Evolutionary conservation across 2,888 invertebrate species (phyloP).

Genomic region (Argynnis bischoffii): DNA sequence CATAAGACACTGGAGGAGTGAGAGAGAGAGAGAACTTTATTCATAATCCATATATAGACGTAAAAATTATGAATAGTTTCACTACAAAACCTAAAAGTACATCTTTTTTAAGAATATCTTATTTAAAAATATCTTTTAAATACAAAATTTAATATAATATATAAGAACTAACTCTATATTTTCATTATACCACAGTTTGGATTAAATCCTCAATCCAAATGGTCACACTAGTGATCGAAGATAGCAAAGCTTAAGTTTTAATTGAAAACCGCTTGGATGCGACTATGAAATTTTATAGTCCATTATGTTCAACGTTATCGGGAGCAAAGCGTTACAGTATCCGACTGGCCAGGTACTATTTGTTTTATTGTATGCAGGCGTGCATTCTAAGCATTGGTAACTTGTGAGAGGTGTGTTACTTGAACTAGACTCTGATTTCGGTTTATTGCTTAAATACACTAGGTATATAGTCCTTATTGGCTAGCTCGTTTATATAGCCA

Average conservation of each 20-base stretch:
- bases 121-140: too few species aligned
- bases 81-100: neutral
- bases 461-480: too few species aligned
- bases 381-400: slow-evolving; percentile 19
- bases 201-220: slow-evolving; percentile 11
- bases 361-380: slow-evolving; percentile 30
- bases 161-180: too few species aligned
- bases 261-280: slow-evolving; percentile 62
- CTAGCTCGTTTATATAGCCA: too few species aligned
- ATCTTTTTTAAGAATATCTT: neutral
- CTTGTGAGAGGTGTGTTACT: neutral
- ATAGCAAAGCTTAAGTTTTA: slow-evolving; percentile 60
- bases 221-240: slow-evolving; percentile 49
- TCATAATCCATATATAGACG: too few species aligned
- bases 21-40: too few species aligned
- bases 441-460: too few species aligned
- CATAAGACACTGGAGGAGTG: too few species aligned
- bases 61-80: too few species aligned
- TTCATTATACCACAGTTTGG: too few species aligned
- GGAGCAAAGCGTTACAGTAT: slow-evolving; percentile 36
- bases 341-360: slow-evolving; percentile 32
- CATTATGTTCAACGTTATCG: slow-evolving; percentile 57
- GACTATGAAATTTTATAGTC: slow-evolving; percentile 62
- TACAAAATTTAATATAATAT: too few species aligned
- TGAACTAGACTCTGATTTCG: too few species aligned